These are phyloP conservation scores for Torymus texanus DNA, from an alignment of 2,888 invertebrate genomes.

Conservation along the genomic window DNA sequence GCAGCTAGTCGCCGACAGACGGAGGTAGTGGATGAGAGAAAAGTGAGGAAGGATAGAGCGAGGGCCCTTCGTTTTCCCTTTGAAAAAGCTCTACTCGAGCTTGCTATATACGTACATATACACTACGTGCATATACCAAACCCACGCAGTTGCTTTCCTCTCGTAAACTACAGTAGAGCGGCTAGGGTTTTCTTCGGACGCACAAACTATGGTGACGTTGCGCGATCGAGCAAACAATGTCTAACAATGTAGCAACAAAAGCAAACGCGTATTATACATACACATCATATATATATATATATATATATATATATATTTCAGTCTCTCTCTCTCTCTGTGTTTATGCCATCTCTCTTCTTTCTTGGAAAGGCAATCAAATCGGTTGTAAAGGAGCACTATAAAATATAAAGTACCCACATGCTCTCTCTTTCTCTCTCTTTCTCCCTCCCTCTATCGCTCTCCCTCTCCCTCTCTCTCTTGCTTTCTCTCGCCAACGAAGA, in stretches of 20 bases:
- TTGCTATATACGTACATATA: too few species aligned
- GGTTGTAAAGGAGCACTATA: conserved; percentile 20
- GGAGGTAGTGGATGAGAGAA: neutral
- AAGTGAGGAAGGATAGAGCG: neutral
- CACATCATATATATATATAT: too few species aligned
- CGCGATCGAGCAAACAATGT: too few species aligned
- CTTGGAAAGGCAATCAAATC: conserved; percentile 13
- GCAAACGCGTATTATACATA: too few species aligned
- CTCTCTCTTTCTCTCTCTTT: neutral
- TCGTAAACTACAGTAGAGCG: neutral
- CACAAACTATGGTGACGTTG: neutral
- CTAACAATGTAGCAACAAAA: too few species aligned
- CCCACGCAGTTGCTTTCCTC: neutral
- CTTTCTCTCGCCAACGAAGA: too few species aligned
- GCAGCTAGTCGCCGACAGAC: conserved; percentile 16
- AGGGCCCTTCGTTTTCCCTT: neutral
- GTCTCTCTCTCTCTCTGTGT: neutral
- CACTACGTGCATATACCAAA: neutral
- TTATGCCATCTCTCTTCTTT: neutral
- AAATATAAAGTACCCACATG: conserved; percentile 5
- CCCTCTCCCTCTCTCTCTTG: too few species aligned
- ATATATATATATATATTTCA: neutral
- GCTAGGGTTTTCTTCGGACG: neutral
- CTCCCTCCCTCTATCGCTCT: too few species aligned
- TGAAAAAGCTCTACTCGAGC: conserved; percentile 2